Base-by-base conservation (phyloP, 1,140 invertebrate genomes). In the Drosophila serrata region DNA sequence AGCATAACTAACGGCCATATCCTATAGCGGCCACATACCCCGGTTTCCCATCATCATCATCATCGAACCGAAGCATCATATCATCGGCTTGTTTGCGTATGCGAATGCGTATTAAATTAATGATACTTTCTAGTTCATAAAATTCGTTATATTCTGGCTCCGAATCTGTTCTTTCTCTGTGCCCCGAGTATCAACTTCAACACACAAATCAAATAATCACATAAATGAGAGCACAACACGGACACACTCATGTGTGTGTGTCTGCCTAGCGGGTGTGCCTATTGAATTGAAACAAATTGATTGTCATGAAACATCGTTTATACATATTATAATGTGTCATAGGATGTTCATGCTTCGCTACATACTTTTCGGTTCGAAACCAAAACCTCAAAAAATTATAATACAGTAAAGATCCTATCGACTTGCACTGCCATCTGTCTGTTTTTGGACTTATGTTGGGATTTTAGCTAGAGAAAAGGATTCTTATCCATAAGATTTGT, bases 71-170 rank as follows among this genome's bases (percentile, higher is more conserved):
- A 55, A 45, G 17, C 42, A 15, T 45, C 57, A 42, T 46, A 48
- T 70, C 70, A 75, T 65, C 73, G 57, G 62, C 62, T 74, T 51
- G 58, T 60, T 79, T 75, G 82, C 77, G 73, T 85, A 61, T 69
- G 76, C 85, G 78, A 73, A 84, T 84, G 82, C 80, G 85, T 90
- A 91, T 91, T 91, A 91, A 91, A 90, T 91, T 91, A 91, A 91
- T 91, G 90, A 90, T 91, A 77, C 85, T 91, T 91, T 91, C 90
- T 91, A 91, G 90, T 90, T 91, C 90, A 91, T 91, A 91, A 91
- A 91, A 90, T 91, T 86, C 75, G 81, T 80, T 90, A 81, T 91
- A 80, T 19, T 51, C n/a, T 42, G 53, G 49, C 19, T 40, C 19
- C 12, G 43, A 67, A 49, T 67, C 55, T 62, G 74, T 57, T 51